Evolutionary conservation across 2,797 vertebrate genomes (phyloP), one percentile per base, ranked within the genome.

Genomic region (Bradypodion ventrale): DNA sequence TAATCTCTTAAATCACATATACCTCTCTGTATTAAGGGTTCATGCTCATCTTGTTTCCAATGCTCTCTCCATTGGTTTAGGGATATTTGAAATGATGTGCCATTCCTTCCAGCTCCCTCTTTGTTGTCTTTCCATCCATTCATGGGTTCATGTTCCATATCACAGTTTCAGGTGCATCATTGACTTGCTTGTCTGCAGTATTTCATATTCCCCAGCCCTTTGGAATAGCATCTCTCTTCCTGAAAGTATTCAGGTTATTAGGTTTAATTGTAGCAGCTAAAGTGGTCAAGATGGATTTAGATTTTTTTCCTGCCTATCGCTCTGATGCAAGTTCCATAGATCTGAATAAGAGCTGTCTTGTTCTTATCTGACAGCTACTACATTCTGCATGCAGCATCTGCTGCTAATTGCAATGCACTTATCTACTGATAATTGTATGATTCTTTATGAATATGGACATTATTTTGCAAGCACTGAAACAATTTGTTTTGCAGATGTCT

Each of bases 361-460:
- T 42, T 49, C 35, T 83, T 65, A 62, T 83, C 27, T 66, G 9
- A 16, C 44, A 46, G 62, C 19, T 66, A 40, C 35, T 52, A 23
- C n/a, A 83, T 49, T 75, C 16, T 52, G 13, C 6, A 21, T 66
- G 4, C 72, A 69, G 27, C 35, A 80, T 32, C 37, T n/a, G 23
- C 19, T 69, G 37, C 29, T 60, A 40, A 77, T 77, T 16, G 65
- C 25, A 59, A 70, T 37, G 35, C 9, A 75, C 25, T 62, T 21
- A 60, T 60, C 52, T 42, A 42, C 27, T 19, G 63, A 65, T 21
- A 83, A 13, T 40, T 56, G 27, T 66, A 83, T 68, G 27, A 49
- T 83, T 89, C 80, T 81, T 4, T 27, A 73, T 7, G 70, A 1
- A 25, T 49, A 81, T 87, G 82, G 75, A n/a, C 9, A 83, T 42